Evolutionary conservation across 1,140 invertebrate genomes (phyloP).

Genomic region (Leucophenga varia): DNA sequence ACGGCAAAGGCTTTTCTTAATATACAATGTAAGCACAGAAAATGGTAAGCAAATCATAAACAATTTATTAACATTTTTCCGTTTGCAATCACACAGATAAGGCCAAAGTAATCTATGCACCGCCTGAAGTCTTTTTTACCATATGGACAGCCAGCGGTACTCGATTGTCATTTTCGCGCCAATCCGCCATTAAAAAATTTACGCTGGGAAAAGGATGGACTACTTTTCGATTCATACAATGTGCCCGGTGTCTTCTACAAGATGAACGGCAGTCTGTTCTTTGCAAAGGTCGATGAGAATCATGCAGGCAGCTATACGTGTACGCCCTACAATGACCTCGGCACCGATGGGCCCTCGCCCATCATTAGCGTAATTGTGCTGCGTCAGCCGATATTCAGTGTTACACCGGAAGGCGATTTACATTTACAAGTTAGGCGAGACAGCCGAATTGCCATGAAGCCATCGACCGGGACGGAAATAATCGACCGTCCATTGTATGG

Average conservation of each 20-base stretch:
- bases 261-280: slow-evolving; percentile 84
- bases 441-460: slow-evolving; percentile 81
- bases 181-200: slow-evolving; percentile 92
- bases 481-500: slow-evolving; percentile 81
- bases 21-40: slow-evolving; percentile 83
- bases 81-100: slow-evolving; percentile 68
- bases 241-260: slow-evolving; percentile 82
- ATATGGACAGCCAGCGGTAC: slow-evolving; percentile 82
- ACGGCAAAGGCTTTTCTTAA: slow-evolving; percentile 87
- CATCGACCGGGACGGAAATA: slow-evolving; percentile 64
- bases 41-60: neutral
- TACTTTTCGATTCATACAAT: slow-evolving; percentile 88
- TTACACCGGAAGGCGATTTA: slow-evolving; percentile 77
- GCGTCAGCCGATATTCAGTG: slow-evolving; percentile 76
- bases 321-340: slow-evolving; percentile 88
- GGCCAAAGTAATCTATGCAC: slow-evolving; percentile 88
- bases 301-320: slow-evolving; percentile 84
- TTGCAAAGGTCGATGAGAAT: slow-evolving; percentile 75
- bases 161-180: slow-evolving; percentile 90
- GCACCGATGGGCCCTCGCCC: slow-evolving; percentile 80
- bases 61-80: neutral
- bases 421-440: slow-evolving; percentile 78
- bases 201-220: slow-evolving; percentile 92
- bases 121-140: slow-evolving; percentile 82
- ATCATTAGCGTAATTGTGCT: slow-evolving; percentile 87